These are phyloP conservation scores for Hycleus phaleratus DNA, from an alignment of 1,140 invertebrate species.

Conservation along the genomic window DNA sequence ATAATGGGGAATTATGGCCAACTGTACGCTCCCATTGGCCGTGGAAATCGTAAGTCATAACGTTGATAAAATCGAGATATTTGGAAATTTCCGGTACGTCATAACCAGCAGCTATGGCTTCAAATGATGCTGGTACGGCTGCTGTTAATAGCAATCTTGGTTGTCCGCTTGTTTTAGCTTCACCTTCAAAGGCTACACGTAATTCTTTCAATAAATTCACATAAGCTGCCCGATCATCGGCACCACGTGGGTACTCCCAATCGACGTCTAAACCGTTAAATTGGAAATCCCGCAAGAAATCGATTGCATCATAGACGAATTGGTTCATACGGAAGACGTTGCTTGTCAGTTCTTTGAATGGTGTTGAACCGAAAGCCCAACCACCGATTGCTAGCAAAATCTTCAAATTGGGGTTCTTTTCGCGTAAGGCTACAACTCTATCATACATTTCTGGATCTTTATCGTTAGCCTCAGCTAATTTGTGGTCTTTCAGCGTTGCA, in stretches of 20 bases:
- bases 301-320: slow-evolving; percentile 89
- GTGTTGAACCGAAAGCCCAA: slow-evolving; percentile 88
- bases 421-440: slow-evolving; percentile 71
- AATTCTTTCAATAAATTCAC: slow-evolving; percentile 77
- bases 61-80: slow-evolving; percentile 88
- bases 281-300: slow-evolving; percentile 83
- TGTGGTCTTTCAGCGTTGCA: slow-evolving; percentile 77
- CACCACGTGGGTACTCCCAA: slow-evolving; percentile 91
- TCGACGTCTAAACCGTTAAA: slow-evolving; percentile 95
- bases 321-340: slow-evolving; percentile 90
- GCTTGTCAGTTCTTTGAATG: slow-evolving; percentile 86
- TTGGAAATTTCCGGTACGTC: slow-evolving; percentile 91
- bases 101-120: slow-evolving; percentile 88
- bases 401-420: slow-evolving; percentile 85
- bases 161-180: slow-evolving; percentile 64
- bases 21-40: slow-evolving; percentile 88
- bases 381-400: slow-evolving; percentile 87
- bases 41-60: slow-evolving; percentile 94
- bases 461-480: slow-evolving; percentile 65
- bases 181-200: slow-evolving; percentile 76
- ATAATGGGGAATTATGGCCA: slow-evolving; percentile 86
- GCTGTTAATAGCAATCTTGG: slow-evolving; percentile 79
- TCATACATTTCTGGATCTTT: slow-evolving; percentile 81
- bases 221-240: slow-evolving; percentile 75
- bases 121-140: slow-evolving; percentile 86